Conservation (phyloP, 2,888 invertebrate genomes). For the Brenthis ino region DNA sequence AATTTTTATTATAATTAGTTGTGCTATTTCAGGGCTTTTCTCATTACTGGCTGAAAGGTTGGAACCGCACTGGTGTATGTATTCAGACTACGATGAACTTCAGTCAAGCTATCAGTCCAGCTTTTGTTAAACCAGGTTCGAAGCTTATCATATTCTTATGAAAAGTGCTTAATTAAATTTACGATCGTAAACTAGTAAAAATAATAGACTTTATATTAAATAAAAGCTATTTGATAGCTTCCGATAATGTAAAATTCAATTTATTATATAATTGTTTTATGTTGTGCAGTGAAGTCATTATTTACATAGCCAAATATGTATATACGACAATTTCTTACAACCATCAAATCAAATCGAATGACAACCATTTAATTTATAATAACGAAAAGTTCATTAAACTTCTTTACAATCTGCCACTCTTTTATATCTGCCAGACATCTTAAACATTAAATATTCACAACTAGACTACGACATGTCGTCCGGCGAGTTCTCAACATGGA, state of each 20-base stretch:
- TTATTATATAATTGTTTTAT: too few species aligned
- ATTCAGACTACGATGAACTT: slow-evolving; percentile 88
- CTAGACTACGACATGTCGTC: slow-evolving; percentile 90
- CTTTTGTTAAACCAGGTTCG: slow-evolving; percentile 87
- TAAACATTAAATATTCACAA: not conserved
- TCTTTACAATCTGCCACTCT: not conserved
- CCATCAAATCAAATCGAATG: too few species aligned
- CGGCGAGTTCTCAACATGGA: slow-evolving; percentile 92
- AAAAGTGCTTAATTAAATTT: not conserved
- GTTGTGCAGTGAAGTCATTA: too few species aligned
- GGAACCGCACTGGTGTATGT: slow-evolving; percentile 86
- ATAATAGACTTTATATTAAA: too few species aligned
- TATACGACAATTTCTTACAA: too few species aligned
- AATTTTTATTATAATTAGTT: slow-evolving; percentile 19
- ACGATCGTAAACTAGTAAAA: too few species aligned
- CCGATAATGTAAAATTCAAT: too few species aligned
- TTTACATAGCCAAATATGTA: too few species aligned
- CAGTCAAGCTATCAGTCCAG: slow-evolving; percentile 91
- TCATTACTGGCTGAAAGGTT: slow-evolving; percentile 85
- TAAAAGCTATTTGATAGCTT: too few species aligned
- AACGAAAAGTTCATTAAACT: not conserved
- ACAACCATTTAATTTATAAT: too few species aligned
- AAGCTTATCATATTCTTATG: not conserved
- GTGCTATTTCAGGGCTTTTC: slow-evolving; percentile 60
- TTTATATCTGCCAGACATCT: not conserved